These are phyloP conservation scores for Clupea harengus DNA, from an alignment of 2,113 vertebrate species.

Conservation along the genomic window DNA sequence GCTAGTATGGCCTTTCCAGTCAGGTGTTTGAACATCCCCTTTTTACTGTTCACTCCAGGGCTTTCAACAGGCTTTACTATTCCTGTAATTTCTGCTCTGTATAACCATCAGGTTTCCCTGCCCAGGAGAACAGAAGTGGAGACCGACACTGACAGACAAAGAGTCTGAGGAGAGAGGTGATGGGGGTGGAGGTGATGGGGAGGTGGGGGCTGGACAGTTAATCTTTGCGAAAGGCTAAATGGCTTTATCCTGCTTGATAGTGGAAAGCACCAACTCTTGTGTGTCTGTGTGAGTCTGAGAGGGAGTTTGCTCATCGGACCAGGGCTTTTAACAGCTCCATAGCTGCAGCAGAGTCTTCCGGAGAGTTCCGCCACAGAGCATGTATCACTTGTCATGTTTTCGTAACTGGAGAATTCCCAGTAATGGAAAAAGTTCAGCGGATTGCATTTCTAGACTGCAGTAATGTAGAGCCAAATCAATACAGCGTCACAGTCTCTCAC, in stretches of 20 bases:
- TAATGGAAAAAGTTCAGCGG: not conserved
- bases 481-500: no score
- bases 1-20: not conserved
- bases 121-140: not conserved
- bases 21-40: not conserved
- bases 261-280: not conserved
- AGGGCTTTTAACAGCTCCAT: not conserved
- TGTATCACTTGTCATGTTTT: not conserved
- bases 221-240: not conserved
- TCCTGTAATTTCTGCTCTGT: not conserved
- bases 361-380: not conserved
- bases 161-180: not conserved
- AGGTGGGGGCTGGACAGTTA: not conserved
- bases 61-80: not conserved
- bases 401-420: not conserved
- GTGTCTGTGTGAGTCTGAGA: not conserved
- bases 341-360: not conserved
- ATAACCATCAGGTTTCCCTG: not conserved
- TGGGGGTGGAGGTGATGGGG: not conserved
- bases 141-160: not conserved
- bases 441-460: not conserved
- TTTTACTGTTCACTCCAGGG: not conserved
- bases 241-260: not conserved
- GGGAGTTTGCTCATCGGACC: not conserved
- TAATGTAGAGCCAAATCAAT: not conserved